Percentiles rank a stretch among this genome's conserved stretches.
These are phyloP conservation scores for Gymnocheta viridis DNA, from an alignment of 2,888 invertebrate species.

Conservation along the genomic window DNA sequence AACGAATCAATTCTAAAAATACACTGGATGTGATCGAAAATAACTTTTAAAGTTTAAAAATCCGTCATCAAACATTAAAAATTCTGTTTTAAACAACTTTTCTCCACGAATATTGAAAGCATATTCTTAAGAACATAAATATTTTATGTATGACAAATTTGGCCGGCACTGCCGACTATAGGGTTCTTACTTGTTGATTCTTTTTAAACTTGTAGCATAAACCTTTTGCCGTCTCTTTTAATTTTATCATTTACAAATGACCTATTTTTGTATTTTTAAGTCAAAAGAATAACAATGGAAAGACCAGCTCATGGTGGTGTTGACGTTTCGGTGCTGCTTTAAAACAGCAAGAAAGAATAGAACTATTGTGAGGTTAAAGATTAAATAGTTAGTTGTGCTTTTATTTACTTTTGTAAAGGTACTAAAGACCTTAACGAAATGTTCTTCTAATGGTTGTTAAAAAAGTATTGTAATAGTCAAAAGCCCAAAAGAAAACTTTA, in stretches of 20 bases:
- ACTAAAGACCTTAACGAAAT: slow-evolving; percentile 61
- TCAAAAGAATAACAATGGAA: not conserved
- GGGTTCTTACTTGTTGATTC: not conserved
- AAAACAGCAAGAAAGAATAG: not conserved
- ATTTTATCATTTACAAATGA: slow-evolving; percentile 22
- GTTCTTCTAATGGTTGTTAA: slow-evolving; percentile 16
- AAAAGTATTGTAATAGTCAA: slow-evolving; percentile 32
- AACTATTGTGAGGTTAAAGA: slow-evolving; percentile 6
- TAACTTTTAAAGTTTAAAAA: no score
- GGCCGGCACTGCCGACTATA: not conserved
- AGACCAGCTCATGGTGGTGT: not conserved
- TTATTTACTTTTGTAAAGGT: slow-evolving; percentile 30
- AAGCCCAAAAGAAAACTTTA: not conserved
- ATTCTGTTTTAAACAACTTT: no score
- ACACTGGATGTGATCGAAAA: no score
- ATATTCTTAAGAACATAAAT: no score
- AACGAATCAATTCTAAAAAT: no score
- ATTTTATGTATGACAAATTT: no score
- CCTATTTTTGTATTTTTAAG: slow-evolving; percentile 36
- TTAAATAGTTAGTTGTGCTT: slow-evolving; percentile 7
- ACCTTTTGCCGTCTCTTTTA: slow-evolving; percentile 8
- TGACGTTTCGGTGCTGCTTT: slow-evolving; percentile 2
- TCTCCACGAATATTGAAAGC: no score
- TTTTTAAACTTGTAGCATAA: not conserved
- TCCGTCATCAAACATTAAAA: no score